Conservation (phyloP, 37 sponge, comb jelly and placozoan species). For the Spongilla lacustris region DNA sequence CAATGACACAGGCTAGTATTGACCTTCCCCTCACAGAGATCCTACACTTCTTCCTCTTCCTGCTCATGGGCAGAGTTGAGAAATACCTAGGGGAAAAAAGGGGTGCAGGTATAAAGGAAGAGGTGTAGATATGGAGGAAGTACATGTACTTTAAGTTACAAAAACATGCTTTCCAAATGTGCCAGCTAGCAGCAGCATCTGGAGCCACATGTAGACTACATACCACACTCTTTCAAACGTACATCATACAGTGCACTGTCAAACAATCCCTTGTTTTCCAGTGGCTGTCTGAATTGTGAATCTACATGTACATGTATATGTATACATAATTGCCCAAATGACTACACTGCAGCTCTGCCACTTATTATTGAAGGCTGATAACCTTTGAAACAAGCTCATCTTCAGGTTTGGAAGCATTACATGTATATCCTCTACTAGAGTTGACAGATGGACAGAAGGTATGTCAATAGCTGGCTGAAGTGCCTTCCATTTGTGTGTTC, state of each 20-base stretch:
- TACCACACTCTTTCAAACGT: no score
- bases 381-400: constrained; percentile 48
- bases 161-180: no score
- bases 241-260: constrained; percentile 9
- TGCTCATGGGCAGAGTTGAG: no score
- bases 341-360: constrained; percentile 41
- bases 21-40: no score
- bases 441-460: constrained; percentile 27
- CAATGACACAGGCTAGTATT: no score
- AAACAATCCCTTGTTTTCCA: constrained; percentile 34
- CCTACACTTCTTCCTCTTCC: no score
- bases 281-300: constrained; percentile 8
- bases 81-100: no score
- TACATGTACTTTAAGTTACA: constrained; percentile 40
- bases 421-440: constrained; percentile 23
- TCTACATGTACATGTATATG: constrained; percentile 24
- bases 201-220: no score
- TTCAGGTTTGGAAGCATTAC: constrained; percentile 5
- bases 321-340: constrained; percentile 51
- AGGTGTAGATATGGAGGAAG: no score
- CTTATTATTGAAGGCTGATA: constrained; percentile 57
- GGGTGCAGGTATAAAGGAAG: no score
- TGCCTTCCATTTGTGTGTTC: constrained; percentile 46
- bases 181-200: constrained; percentile 33
- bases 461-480: constrained; percentile 41